Evolutionary conservation across 2,797 vertebrate species (phyloP).

Genomic region (Sebastes matsubarae): DNA sequence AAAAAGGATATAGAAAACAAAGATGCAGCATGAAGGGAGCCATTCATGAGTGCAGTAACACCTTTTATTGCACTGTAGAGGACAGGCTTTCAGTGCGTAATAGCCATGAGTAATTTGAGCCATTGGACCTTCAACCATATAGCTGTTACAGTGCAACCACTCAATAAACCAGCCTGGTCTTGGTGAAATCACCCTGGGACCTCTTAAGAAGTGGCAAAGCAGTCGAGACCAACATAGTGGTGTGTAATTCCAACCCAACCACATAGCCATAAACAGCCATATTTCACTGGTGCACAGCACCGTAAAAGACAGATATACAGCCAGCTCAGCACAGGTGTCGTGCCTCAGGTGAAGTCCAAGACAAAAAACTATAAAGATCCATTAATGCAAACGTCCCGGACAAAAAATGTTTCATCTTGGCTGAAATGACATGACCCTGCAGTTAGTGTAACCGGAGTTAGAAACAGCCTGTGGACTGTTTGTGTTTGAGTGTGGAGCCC

Average conservation of each 20-base stretch:
- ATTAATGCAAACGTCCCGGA: slow-evolving; percentile 19
- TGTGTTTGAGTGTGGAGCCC: not conserved
- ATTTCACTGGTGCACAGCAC: slow-evolving; percentile 52
- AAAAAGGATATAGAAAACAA: slow-evolving; percentile 46
- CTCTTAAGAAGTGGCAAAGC: slow-evolving; percentile 66
- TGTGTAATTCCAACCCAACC: slow-evolving; percentile 73
- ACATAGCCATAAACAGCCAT: slow-evolving; percentile 66
- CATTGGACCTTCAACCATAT: slow-evolving; percentile 62
- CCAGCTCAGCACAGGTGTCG: slow-evolving; percentile 60
- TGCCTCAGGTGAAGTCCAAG: slow-evolving; percentile 61
- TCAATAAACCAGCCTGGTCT: slow-evolving; percentile 63
- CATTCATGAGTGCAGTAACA: slow-evolving; percentile 57
- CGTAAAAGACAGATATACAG: slow-evolving; percentile 36
- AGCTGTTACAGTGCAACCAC: slow-evolving; percentile 60
- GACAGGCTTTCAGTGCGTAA: slow-evolving; percentile 50
- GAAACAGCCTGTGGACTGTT: slow-evolving; percentile 4
- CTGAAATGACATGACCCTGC: slow-evolving; percentile 28
- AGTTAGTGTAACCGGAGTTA: slow-evolving; percentile 32
- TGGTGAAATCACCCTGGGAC: slow-evolving; percentile 62
- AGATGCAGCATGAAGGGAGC: slow-evolving; percentile 40
- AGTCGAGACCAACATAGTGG: slow-evolving; percentile 51
- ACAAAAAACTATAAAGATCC: slow-evolving; percentile 43
- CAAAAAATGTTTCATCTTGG: slow-evolving; percentile 42
- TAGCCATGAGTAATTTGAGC: slow-evolving; percentile 67
- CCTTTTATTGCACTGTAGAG: slow-evolving; percentile 60